Evolutionary conservation across 2,888 invertebrate species (phyloP).

Genomic region (Tholera decimalis): DNA sequence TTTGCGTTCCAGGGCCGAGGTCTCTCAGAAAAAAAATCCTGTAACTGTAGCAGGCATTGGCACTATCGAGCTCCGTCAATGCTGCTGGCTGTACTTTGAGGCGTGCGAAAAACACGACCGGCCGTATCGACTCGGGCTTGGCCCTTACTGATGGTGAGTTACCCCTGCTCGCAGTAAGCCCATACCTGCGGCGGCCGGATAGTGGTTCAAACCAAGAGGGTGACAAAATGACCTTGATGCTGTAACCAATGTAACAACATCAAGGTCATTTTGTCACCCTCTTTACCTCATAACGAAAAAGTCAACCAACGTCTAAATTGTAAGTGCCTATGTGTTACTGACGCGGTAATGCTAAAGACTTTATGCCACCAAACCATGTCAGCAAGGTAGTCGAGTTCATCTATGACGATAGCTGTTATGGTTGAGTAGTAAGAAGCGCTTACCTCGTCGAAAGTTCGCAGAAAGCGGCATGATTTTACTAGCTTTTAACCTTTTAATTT

Average conservation of each 20-base stretch:
- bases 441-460: conserved; percentile 83
- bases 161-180: no score
- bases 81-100: no score
- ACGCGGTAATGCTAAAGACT: conserved; percentile 19
- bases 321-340: conserved; percentile 10
- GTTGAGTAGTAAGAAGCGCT: conserved; percentile 43
- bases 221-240: background rate
- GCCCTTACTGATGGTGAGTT: no score
- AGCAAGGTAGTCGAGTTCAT: background rate
- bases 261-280: background rate
- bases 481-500: conserved; percentile 38
- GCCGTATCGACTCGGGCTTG: no score
- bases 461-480: conserved; percentile 80
- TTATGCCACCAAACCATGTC: conserved; percentile 23
- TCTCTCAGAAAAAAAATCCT: no score
- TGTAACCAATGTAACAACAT: background rate
- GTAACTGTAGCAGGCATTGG: no score
- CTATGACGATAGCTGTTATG: conserved; percentile 31
- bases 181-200: no score
- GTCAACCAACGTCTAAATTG: conserved; percentile 3
- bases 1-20: no score
- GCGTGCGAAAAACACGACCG: no score
- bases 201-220: background rate
- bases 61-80: no score
- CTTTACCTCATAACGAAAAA: background rate